These are phyloP conservation scores for Microcebus jonahi DNA, from an alignment of 2,113 vertebrate genomes.

Conservation along the genomic window DNA sequence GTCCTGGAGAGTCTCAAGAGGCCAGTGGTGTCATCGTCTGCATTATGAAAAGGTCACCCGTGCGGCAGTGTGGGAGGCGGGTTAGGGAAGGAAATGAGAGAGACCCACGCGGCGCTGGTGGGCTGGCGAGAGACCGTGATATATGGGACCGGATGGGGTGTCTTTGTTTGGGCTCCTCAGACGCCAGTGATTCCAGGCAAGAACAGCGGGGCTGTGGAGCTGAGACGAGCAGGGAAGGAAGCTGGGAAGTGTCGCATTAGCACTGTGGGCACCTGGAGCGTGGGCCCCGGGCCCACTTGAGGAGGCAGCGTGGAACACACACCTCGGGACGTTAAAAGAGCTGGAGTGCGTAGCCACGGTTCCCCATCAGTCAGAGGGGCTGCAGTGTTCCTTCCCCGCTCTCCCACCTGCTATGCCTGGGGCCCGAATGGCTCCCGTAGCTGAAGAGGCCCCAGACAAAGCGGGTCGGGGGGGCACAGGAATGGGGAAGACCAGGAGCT, in stretches of 20 bases:
- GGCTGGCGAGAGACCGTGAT: not conserved
- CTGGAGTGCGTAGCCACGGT: not conserved
- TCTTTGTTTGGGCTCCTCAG: not conserved
- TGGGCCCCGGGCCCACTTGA: not conserved
- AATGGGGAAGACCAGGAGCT: not conserved
- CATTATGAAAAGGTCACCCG: not conserved
- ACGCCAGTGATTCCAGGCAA: not conserved
- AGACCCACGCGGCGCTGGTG: not conserved
- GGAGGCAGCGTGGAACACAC: not conserved
- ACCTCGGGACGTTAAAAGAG: not conserved
- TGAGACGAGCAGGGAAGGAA: not conserved
- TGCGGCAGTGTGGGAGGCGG: not conserved
- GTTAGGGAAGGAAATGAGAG: not conserved
- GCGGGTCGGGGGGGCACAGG: not conserved
- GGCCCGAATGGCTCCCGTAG: too few relatives aligned
- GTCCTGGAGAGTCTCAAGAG: not conserved
- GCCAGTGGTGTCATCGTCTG: accelerated
- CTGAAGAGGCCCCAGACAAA: not conserved
- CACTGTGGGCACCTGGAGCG: not conserved
- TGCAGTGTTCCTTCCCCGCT: not conserved
- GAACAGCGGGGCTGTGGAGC: not conserved
- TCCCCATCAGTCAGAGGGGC: not conserved
- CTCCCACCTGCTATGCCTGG: not conserved
- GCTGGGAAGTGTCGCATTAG: not conserved
- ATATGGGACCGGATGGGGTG: not conserved